Evolutionary conservation across 2,888 invertebrate genomes (phyloP).

Genomic region (Eristalis tenax): DNA sequence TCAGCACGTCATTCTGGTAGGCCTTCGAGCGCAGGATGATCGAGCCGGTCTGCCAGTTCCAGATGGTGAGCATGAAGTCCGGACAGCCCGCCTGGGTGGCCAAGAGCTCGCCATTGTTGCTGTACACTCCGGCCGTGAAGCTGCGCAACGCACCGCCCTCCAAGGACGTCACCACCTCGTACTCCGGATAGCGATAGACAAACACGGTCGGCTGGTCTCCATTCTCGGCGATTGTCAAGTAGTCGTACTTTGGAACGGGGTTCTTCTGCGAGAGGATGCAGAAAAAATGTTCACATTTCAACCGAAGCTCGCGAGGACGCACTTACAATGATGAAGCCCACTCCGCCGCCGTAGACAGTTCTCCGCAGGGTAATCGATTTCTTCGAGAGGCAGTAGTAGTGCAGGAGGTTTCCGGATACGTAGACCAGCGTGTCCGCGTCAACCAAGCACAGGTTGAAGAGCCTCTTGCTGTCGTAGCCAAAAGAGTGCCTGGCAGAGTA

Average conservation of each 20-base stretch:
- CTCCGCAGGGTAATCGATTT: conserved; percentile 87
- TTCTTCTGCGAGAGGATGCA: conserved; percentile 83
- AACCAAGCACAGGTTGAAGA: conserved; percentile 90
- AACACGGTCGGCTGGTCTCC: conserved; percentile 88
- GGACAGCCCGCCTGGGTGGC: conserved; percentile 89
- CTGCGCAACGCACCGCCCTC: conserved; percentile 88
- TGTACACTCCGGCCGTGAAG: conserved; percentile 89
- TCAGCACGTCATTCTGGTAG: conserved; percentile 90
- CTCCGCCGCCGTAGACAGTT: conserved; percentile 89
- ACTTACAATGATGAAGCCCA: conserved; percentile 89
- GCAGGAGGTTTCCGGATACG: conserved; percentile 90
- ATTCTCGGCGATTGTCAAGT: conserved; percentile 93
- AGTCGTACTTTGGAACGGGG: conserved; percentile 83
- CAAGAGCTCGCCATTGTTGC: conserved; percentile 89
- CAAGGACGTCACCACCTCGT: conserved; percentile 88
- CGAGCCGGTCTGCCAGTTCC: conserved; percentile 91
- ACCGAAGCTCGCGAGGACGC: background rate
- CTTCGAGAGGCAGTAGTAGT: conserved; percentile 87
- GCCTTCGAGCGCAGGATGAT: conserved; percentile 91
- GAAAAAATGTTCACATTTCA: conserved; percentile 7
- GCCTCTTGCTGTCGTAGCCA: conserved; percentile 91
- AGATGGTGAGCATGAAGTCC: conserved; percentile 93
- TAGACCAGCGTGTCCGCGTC: conserved; percentile 89
- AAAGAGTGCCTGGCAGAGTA: conserved; percentile 87
- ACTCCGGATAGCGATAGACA: conserved; percentile 91